Base-by-base conservation (phyloP, 2,113 vertebrate genomes). In the Heptranchias perlo region DNA sequence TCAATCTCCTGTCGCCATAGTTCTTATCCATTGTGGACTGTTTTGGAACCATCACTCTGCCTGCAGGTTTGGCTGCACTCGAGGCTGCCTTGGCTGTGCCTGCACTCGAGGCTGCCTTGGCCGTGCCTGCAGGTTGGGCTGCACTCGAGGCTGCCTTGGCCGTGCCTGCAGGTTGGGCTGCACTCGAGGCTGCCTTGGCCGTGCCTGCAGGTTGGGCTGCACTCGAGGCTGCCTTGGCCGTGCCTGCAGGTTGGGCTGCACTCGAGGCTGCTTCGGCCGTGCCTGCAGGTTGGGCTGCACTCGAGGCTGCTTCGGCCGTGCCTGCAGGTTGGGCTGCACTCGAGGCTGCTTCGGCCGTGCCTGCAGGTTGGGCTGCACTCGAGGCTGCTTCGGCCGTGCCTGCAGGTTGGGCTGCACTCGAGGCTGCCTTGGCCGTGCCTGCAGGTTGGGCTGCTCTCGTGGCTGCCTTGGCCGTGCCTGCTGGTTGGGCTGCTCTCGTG, bases 301-400 rank as follows among this genome's bases (percentile, higher is more conserved):
- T 10, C 0, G 11, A n/a, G 4, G 35, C n/a, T 0, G 0, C 39
- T 10, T 14, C 4, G n/a, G n/a, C 14, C 7, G 14, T 14, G n/a
- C 35, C n/a, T 1, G 25, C 82, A 49, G n/a, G n/a, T n/a, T n/a
- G n/a, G n/a, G n/a, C n/a, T n/a, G n/a, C n/a, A n/a, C n/a, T n/a
- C n/a, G n/a, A n/a, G n/a, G n/a, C n/a, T n/a, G n/a, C n/a, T n/a
- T n/a, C n/a, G n/a, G n/a, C n/a, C n/a, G n/a, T n/a, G n/a, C n/a
- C n/a, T n/a, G n/a, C n/a, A n/a, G n/a, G n/a, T n/a, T n/a, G n/a
- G n/a, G n/a, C n/a, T n/a, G n/a, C n/a, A n/a, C n/a, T n/a, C n/a
- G n/a, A n/a, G n/a, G n/a, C n/a, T n/a, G n/a, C n/a, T n/a, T n/a
- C n/a, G n/a, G n/a, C n/a, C n/a, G n/a, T 16, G 31, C 25, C 28